Evolutionary conservation across 1,140 invertebrate genomes (phyloP).

Genomic region (Drosophila rhopaloa): DNA sequence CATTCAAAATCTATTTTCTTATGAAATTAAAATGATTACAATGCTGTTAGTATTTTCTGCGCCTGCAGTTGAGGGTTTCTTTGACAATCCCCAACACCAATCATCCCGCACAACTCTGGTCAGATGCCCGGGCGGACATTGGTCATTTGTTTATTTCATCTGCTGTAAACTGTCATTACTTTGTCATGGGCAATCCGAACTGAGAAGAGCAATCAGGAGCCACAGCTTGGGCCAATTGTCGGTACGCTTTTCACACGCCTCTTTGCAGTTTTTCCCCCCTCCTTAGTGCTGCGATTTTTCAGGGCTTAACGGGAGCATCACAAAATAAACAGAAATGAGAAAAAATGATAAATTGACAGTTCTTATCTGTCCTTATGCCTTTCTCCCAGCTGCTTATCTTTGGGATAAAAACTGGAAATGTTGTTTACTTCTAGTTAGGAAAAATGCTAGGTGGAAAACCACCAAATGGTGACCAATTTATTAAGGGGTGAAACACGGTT

Average conservation of each 20-base stretch:
- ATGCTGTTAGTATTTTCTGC: not conserved
- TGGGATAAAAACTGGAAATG: constrained; percentile 5
- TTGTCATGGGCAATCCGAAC: constrained; percentile 72
- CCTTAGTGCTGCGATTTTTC: constrained; percentile 20
- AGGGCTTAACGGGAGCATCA: constrained; percentile 26
- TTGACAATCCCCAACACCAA: constrained; percentile 27
- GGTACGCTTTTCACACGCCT: constrained; percentile 61
- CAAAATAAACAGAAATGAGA: constrained; percentile 3
- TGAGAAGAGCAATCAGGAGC: constrained; percentile 21
- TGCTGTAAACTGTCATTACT: constrained; percentile 81
- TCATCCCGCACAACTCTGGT: constrained; percentile 25
- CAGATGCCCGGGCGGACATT: constrained; percentile 17
- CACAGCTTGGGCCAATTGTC: constrained; percentile 59
- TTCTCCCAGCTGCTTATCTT: constrained; percentile 17
- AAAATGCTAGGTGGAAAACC: constrained; percentile 18
- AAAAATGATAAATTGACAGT: constrained; percentile 73
- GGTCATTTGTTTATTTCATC: constrained; percentile 81
- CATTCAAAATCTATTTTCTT: too few relatives aligned
- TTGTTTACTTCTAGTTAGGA: constrained; percentile 57
- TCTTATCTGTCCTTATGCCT: constrained; percentile 68
- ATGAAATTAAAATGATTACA: too few relatives aligned
- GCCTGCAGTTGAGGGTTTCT: constrained; percentile 3
- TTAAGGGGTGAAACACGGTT: constrained; percentile 4
- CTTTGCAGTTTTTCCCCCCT: constrained; percentile 28
- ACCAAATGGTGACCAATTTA: constrained; percentile 17